Conservation (phyloP, 1,140 invertebrate genomes). For the Drosophila asahinai region DNA sequence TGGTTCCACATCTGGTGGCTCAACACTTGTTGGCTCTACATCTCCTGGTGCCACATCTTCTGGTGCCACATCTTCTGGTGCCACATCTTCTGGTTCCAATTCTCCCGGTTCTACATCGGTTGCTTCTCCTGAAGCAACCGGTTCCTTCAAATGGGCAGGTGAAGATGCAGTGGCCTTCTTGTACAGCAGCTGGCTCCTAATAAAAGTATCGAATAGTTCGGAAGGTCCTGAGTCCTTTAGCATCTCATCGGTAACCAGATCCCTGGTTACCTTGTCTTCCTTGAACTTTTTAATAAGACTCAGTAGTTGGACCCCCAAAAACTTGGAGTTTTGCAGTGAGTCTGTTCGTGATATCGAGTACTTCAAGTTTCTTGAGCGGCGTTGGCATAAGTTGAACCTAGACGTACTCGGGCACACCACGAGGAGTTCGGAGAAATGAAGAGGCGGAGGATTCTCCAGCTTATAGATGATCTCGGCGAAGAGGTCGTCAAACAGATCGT, state of each 20-base stretch:
- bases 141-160: neutral
- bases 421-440: constrained; percentile 18
- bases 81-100: too few species aligned
- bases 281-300: constrained; percentile 14
- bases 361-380: rapidly evolving
- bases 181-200: neutral
- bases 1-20: neutral
- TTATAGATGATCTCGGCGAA: constrained; percentile 25
- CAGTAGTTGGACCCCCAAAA: neutral
- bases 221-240: neutral
- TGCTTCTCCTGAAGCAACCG: too few species aligned
- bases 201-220: neutral
- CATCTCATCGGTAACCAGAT: neutral
- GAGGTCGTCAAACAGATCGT: constrained; percentile 57
- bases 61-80: too few species aligned
- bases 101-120: too few species aligned
- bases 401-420: neutral
- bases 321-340: too few species aligned
- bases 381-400: neutral
- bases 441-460: neutral
- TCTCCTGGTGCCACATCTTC: too few species aligned
- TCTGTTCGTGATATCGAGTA: neutral
- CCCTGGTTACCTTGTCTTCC: constrained; percentile 2
- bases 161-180: neutral
- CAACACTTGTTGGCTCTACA: neutral